Percentiles rank a stretch among this genome's conserved stretches.
These are phyloP conservation scores for Hyperoplus lanceolatus DNA, from an alignment of 2,797 vertebrate species.

Conservation along the genomic window DNA sequence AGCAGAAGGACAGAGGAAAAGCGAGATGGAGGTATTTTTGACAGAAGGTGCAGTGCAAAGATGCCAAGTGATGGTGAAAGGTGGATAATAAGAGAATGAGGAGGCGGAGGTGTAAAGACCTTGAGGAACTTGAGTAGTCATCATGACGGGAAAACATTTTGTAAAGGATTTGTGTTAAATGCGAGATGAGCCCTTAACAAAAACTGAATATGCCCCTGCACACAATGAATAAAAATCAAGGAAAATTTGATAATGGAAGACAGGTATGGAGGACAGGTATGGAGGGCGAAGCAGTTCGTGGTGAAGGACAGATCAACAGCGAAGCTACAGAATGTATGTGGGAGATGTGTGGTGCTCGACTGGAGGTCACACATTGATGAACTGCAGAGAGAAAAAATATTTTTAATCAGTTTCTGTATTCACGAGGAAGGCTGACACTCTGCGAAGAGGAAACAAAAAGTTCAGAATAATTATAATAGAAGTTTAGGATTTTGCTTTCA, in stretches of 20 bases:
- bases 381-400: background rate
- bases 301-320: background rate
- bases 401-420: conserved; percentile 18
- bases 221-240: background rate
- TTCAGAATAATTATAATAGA: conserved; percentile 15
- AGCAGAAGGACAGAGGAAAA: conserved; percentile 18
- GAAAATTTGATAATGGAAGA: background rate
- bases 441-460: background rate
- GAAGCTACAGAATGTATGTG: background rate
- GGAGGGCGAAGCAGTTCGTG: background rate
- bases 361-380: background rate
- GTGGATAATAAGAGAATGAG: conserved; percentile 1
- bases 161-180: conserved; percentile 21
- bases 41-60: conserved; percentile 20
- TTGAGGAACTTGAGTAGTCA: conserved; percentile 38
- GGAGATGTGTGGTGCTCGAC: background rate
- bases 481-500: conserved; percentile 1
- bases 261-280: background rate
- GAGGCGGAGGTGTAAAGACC: conserved; percentile 27
- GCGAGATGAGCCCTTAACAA: background rate
- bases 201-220: background rate
- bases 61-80: conserved; percentile 15
- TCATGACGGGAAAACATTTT: conserved; percentile 6
- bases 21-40: conserved; percentile 22
- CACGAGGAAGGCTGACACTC: conserved; percentile 8